These are phyloP conservation scores for Cryptops parisi DNA, from an alignment of 2,888 invertebrate species.

Conservation along the genomic window DNA sequence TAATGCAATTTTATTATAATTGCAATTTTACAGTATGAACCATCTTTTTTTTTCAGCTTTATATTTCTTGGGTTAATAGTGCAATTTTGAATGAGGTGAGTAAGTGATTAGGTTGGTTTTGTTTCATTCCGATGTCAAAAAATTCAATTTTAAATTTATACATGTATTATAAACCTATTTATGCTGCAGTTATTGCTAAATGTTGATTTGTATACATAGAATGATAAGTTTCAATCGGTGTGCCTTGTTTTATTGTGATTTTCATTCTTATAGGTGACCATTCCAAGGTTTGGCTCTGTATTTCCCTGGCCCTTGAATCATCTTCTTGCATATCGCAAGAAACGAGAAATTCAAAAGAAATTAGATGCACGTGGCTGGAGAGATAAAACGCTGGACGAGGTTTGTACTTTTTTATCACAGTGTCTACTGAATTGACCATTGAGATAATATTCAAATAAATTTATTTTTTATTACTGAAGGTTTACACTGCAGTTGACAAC, in stretches of 20 bases:
- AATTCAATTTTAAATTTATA: slow-evolving; percentile 1
- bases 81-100: slow-evolving; percentile 50
- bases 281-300: neutral
- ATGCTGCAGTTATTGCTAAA: neutral
- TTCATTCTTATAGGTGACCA: neutral
- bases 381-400: slow-evolving; percentile 59
- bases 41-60: slow-evolving; percentile 41
- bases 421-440: neutral
- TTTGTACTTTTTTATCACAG: slow-evolving; percentile 28
- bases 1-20: slow-evolving; percentile 20
- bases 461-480: slow-evolving; percentile 27
- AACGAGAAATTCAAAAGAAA: slow-evolving; percentile 49
- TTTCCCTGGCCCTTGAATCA: slow-evolving; percentile 6
- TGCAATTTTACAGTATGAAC: neutral
- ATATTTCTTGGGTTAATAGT: slow-evolving; percentile 73
- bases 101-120: too few relatives aligned
- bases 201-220: neutral
- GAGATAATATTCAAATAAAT: neutral
- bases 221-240: neutral
- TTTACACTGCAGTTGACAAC: slow-evolving; percentile 51
- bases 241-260: neutral
- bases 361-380: slow-evolving; percentile 70
- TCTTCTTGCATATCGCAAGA: slow-evolving; percentile 38
- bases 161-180: neutral
- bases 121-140: too few relatives aligned